These are phyloP conservation scores for Esox lucius DNA, from an alignment of 2,797 vertebrate species.

Conservation along the genomic window DNA sequence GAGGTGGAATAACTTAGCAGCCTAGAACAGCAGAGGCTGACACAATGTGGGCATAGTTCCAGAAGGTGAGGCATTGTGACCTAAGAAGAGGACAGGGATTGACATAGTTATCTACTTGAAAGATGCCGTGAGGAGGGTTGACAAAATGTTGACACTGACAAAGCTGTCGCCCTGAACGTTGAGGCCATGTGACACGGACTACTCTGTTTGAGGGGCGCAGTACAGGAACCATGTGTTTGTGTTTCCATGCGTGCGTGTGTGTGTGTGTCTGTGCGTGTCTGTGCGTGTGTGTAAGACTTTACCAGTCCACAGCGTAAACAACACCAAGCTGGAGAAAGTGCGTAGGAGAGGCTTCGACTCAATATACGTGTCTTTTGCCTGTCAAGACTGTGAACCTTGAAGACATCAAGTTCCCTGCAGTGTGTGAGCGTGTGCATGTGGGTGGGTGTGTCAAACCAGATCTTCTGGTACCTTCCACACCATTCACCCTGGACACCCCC, in stretches of 20 bases:
- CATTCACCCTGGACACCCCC: not conserved
- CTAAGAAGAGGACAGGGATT: not conserved
- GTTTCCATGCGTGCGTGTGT: not conserved
- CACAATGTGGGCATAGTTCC: slow-evolving; percentile 14
- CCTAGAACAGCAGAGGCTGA: slow-evolving; percentile 34
- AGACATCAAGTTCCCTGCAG: too few species aligned
- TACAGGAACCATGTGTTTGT: too few species aligned
- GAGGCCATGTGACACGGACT: not conserved
- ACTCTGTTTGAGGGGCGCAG: slow-evolving; percentile 45
- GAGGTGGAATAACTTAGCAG: slow-evolving; percentile 29
- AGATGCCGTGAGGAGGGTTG: not conserved
- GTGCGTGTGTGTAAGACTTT: too few species aligned
- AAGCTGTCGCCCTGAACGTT: too few species aligned
- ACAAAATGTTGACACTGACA: too few species aligned
- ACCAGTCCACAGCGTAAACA: slow-evolving; percentile 4
- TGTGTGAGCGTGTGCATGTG: too few species aligned
- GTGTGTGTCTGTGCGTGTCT: too few species aligned
- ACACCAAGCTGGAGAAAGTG: not conserved
- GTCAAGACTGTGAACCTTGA: too few species aligned
- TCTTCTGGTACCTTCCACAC: too few species aligned
- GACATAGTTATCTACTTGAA: not conserved
- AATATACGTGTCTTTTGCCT: too few species aligned
- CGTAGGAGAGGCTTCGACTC: too few species aligned
- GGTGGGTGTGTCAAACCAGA: too few species aligned
- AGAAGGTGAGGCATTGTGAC: slow-evolving; percentile 23